Percentiles rank a stretch among this genome's conserved stretches.
phyloP scores from a whole-genome alignment of 2,113 vertebrate genomes.

The Hylia prasina region DNA sequence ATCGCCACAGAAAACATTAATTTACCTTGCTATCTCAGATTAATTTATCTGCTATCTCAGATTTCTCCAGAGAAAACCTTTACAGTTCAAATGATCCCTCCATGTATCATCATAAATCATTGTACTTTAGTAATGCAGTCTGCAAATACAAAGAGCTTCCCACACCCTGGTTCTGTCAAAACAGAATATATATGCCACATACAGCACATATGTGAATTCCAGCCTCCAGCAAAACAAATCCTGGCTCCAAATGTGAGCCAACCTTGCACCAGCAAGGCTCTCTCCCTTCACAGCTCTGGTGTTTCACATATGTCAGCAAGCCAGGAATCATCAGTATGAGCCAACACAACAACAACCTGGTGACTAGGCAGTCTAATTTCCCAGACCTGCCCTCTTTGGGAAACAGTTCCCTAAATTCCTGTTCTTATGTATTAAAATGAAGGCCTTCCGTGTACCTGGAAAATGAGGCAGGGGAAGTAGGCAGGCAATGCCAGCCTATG shows the following conservation, averaged over 20 bases:
- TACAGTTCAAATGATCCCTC: neutral
- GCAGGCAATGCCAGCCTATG: neutral
- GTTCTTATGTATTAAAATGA: neutral
- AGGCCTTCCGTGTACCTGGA: neutral
- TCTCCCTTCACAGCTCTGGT: neutral
- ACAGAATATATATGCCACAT: neutral
- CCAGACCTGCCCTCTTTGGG: neutral
- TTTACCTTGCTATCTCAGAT: neutral
- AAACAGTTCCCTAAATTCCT: neutral
- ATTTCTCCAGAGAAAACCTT: neutral
- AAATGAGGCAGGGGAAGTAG: neutral
- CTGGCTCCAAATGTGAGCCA: neutral
- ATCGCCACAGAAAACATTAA: neutral
- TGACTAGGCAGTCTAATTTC: neutral
- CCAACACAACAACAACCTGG: neutral
- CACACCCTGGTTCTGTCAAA: neutral
- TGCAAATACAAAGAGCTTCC: neutral
- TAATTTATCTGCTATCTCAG: conserved; percentile 3
- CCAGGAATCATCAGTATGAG: neutral
- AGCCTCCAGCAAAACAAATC: neutral
- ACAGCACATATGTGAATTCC: neutral
- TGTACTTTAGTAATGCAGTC: neutral
- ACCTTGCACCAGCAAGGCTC: neutral
- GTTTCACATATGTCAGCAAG: neutral
- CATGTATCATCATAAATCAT: neutral